Base-by-base conservation (phyloP, 2,888 invertebrate species). In the Mongoloraphidia duomilia region DNA sequence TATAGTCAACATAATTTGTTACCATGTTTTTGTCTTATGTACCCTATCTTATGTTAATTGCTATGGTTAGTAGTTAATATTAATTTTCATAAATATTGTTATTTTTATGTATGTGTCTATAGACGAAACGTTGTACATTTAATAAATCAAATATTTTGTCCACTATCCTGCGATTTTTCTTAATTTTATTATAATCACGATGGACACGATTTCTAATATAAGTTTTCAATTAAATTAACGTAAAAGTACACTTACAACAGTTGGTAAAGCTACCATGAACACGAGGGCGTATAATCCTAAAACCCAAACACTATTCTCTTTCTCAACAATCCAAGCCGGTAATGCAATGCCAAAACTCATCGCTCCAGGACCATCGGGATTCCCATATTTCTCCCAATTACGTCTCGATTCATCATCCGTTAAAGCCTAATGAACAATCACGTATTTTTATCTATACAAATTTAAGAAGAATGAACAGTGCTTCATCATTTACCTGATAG, bases 281-380 rank as follows among this genome's bases (percentile, higher is more conserved):
- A 98, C 88, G 46, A 97, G 73, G 5, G 88, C 95, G 71, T 96
- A 96, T 2, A 94, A 75, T 4, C 94, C 94, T 44, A 96, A 74
- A 8, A 95, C 96, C 94, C 94, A 96, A 26, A 97, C 83, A 57
- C 96, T 96, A 66, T 99, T 98, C 69, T 98, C 94, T 66, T 97
- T 95, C 64, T 97, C 96, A 9, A 99, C 95, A 66, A 99, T 95
- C 98, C 98, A 99, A 48, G 97, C 96, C 8, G 98, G 98, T 47
- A 99, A 68, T 8, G 98, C 98, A 65, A 99, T 99, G 50, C 98
- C 98, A 77, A 99, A 98, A 60, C 92, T 93, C 82, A 95, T 97
- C 26, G 95, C 97, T 54, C 95, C 96, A 0, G 98, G 98, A 3
- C 98, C 98, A 75, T 99, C 98, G 1, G 98, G 98, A 74, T 99